Percentiles rank a stretch among this genome's conserved stretches.
Evolutionary conservation across 92 coral and sea anemone genomes (phyloP).

Genomic region (Metridium senile): DNA sequence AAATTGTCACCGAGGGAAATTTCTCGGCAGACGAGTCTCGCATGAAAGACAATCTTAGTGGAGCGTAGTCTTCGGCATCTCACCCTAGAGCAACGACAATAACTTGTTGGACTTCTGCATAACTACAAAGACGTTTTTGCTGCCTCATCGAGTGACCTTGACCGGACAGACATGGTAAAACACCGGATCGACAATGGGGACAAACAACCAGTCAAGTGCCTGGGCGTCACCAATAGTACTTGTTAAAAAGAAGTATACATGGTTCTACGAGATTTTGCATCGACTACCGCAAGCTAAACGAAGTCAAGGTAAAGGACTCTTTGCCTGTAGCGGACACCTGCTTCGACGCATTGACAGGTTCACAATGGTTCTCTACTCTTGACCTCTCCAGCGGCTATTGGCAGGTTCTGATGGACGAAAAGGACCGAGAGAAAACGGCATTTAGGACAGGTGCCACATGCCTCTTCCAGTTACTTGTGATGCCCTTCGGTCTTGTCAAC

Average conservation of each 20-base stretch:
- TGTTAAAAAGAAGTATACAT: constrained; percentile 15
- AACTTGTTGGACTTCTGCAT: not conserved
- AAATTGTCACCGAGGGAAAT: not conserved
- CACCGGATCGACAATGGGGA: constrained; percentile 30
- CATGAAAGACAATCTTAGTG: not conserved
- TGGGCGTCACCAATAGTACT: constrained; percentile 40
- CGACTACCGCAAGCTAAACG: constrained; percentile 31
- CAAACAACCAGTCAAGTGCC: constrained; percentile 26
- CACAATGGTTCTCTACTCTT: constrained; percentile 33
- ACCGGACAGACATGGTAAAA: constrained; percentile 2
- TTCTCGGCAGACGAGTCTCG: constrained; percentile 8
- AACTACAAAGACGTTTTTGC: constrained; percentile 21
- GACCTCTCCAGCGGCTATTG: constrained; percentile 39
- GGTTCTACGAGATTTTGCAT: constrained; percentile 29
- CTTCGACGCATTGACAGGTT: constrained; percentile 39
- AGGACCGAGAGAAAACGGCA: constrained; percentile 33
- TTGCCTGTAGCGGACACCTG: constrained; percentile 11
- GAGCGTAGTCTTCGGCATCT: constrained; percentile 18
- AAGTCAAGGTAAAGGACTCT: constrained; percentile 30
- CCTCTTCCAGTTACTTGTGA: constrained; percentile 29
- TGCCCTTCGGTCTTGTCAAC: constrained; percentile 24
- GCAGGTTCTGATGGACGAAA: constrained; percentile 29
- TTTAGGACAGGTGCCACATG: constrained; percentile 13
- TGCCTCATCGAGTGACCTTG: not conserved
- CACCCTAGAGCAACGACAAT: not conserved